A percentile compares a stretch with the other conserved stretches of the same genome.
These are phyloP conservation scores for Hoplostethus mediterraneus DNA, from an alignment of 2,797 vertebrate genomes.

Conservation along the genomic window DNA sequence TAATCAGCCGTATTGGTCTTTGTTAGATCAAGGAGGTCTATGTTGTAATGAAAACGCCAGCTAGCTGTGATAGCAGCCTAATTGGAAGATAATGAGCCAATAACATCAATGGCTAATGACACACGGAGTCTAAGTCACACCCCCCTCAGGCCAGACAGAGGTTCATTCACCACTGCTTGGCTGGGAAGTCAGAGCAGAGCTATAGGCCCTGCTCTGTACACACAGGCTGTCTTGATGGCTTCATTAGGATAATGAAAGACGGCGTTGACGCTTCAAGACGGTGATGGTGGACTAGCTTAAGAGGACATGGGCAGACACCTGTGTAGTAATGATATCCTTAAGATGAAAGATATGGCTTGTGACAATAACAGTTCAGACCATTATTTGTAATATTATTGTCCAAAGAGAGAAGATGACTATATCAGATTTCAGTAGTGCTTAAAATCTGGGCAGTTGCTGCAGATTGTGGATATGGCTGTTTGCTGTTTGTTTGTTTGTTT, in stretches of 20 bases:
- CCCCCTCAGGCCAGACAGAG: constrained; percentile 79
- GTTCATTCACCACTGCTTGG: constrained; percentile 77
- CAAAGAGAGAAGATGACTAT: too few species aligned
- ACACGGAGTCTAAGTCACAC: constrained; percentile 80
- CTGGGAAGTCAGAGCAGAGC: constrained; percentile 73
- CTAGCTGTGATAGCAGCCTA: constrained; percentile 83
- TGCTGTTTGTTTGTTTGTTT: constrained; percentile 23
- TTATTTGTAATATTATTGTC: too few species aligned
- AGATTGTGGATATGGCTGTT: constrained; percentile 33
- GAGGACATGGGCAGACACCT: constrained; percentile 55
- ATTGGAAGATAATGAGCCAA: constrained; percentile 86
- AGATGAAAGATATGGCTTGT: constrained; percentile 22
- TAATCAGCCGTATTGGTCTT: constrained; percentile 81
- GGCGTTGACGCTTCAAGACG: constrained; percentile 64
- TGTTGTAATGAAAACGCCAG: constrained; percentile 79
- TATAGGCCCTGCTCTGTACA: constrained; percentile 67
- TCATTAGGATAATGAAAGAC: constrained; percentile 79
- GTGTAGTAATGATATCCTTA: constrained; percentile 26
- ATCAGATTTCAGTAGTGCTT: background rate
- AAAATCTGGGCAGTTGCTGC: background rate
- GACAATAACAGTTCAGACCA: background rate
- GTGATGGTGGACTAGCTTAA: constrained; percentile 56
- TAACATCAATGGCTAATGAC: constrained; percentile 86
- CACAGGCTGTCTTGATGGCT: constrained; percentile 78
- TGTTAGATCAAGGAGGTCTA: constrained; percentile 81